Conservation (phyloP, 2,113 vertebrate species). For the Pampusana beccarii region DNA sequence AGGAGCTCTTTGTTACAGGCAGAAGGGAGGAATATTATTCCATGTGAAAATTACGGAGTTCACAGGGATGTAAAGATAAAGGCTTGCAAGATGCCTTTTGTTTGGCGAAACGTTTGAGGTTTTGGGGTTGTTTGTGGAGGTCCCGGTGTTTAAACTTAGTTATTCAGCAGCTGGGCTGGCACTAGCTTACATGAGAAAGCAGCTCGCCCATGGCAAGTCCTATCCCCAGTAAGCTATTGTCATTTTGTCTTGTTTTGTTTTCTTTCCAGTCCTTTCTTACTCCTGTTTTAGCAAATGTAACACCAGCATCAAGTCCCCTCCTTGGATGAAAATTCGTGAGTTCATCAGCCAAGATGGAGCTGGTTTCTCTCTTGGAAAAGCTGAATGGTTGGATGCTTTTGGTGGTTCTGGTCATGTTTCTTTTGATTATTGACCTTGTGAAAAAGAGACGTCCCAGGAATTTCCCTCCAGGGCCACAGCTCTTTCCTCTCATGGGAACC, state of each 20-base stretch:
- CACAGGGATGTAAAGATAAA: background rate
- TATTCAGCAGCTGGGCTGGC: background rate
- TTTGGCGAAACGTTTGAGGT: background rate
- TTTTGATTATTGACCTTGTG: conserved; percentile 72
- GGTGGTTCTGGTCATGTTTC: conserved; percentile 45
- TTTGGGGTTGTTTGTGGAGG: background rate
- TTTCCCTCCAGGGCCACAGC: conserved; percentile 69
- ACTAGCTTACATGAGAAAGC: background rate
- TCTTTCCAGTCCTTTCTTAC: background rate
- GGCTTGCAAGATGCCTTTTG: background rate
- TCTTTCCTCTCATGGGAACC: conserved; percentile 71
- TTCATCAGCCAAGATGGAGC: conserved; percentile 30
- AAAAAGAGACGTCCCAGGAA: conserved; percentile 73
- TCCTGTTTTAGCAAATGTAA: background rate
- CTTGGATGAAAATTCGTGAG: background rate
- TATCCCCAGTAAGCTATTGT: background rate
- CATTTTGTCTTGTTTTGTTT: background rate
- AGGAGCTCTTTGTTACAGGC: background rate
- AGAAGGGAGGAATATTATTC: background rate
- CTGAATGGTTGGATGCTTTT: conserved; percentile 58
- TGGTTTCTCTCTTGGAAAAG: conserved; percentile 22
- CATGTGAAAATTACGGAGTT: background rate
- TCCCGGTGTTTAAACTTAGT: background rate
- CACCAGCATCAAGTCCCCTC: background rate
- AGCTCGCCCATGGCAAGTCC: background rate